These are phyloP conservation scores for Leucosticte australis DNA, from an alignment of 2,113 vertebrate genomes.

Conservation along the genomic window DNA sequence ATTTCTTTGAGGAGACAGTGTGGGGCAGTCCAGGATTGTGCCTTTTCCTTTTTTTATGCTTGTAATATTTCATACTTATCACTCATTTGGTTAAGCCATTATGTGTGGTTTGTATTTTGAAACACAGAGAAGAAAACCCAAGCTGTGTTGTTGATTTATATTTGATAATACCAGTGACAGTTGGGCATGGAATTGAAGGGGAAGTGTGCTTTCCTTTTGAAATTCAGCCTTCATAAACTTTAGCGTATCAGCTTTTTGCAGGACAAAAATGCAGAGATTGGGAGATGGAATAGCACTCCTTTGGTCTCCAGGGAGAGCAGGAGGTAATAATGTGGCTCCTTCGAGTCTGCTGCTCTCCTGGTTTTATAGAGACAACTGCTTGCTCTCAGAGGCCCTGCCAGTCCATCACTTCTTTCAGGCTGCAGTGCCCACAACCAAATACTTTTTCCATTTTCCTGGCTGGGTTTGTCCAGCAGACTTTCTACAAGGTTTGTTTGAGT, in stretches of 20 bases:
- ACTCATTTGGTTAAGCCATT: background rate
- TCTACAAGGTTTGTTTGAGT: background rate
- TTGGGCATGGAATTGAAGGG: background rate
- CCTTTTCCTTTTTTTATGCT: background rate
- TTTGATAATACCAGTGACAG: background rate
- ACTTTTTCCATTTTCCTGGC: background rate
- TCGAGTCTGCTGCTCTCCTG: background rate
- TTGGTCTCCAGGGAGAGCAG: background rate
- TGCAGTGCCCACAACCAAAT: background rate
- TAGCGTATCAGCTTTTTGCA: background rate
- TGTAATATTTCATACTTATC: constrained; percentile 23
- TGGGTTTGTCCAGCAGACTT: background rate
- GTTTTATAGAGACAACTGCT: background rate
- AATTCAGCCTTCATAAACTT: constrained; percentile 30
- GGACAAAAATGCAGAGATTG: background rate
- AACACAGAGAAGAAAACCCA: background rate
- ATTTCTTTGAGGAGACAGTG: background rate
- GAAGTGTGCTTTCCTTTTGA: background rate
- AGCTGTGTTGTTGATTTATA: background rate
- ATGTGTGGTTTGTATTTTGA: background rate
- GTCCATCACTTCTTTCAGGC: background rate
- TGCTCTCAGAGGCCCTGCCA: rapidly evolving
- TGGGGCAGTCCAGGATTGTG: background rate
- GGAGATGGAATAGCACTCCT: background rate
- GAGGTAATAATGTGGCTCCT: constrained; percentile 3